Percentiles rank a stretch among this genome's conserved stretches.
phyloP scores from a whole-genome alignment of 2,113 vertebrate genomes.

The Perccottus glenii region DNA sequence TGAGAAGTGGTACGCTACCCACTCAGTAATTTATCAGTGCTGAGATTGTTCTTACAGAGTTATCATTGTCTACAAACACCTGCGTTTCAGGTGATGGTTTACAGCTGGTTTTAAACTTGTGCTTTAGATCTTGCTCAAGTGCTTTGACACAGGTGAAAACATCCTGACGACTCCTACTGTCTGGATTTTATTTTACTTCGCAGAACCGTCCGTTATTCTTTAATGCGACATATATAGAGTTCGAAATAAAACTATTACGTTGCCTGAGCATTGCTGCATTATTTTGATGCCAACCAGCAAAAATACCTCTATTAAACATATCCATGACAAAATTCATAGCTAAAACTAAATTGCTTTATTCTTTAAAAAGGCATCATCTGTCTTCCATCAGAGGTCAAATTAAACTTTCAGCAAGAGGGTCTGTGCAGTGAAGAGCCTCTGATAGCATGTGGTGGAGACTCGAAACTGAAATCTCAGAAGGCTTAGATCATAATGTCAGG shows the following conservation, averaged over 20 bases:
- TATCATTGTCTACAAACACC: conserved; percentile 32
- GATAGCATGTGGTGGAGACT: conserved; percentile 32
- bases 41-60: conserved; percentile 18
- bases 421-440: conserved; percentile 15
- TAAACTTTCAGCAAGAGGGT: conserved; percentile 41
- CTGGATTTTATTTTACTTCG: conserved; percentile 49
- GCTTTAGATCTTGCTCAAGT: conserved; percentile 27
- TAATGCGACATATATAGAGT: conserved; percentile 16
- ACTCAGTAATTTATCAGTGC: conserved; percentile 23
- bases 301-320: background rate
- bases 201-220: conserved; percentile 15
- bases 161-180: conserved; percentile 16
- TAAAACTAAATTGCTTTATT: conserved; percentile 10
- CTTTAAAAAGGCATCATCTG: conserved; percentile 30
- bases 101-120: conserved; percentile 37
- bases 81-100: conserved; percentile 30
- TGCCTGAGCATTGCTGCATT: background rate
- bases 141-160: conserved; percentile 41
- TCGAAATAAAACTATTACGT: background rate
- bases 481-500: conserved; percentile 32
- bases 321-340: background rate
- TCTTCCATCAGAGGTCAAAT: conserved; percentile 46
- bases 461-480: conserved; percentile 41
- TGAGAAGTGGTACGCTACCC: background rate
- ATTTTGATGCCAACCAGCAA: background rate